Percentiles rank a stretch among this genome's conserved stretches.
Evolutionary conservation across 1,140 invertebrate genomes (phyloP).

Genomic region (Micrasema minimum): DNA sequence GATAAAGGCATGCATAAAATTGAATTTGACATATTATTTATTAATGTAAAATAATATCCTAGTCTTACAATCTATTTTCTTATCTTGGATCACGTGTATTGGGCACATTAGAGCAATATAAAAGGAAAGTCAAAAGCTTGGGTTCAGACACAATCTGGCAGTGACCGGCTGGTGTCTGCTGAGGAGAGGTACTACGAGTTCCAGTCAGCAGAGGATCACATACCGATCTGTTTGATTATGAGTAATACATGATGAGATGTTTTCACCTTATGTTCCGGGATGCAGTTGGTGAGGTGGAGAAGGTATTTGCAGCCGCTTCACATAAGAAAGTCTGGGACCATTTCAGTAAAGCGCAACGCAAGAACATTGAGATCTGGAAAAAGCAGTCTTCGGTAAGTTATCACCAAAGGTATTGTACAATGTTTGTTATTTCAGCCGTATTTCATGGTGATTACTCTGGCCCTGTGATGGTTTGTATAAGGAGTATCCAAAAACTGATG

Average conservation of each 20-base stretch:
- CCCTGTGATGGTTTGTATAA: conserved; percentile 11
- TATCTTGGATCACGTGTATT: too few species aligned
- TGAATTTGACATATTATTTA: not conserved
- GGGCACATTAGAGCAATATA: too few species aligned
- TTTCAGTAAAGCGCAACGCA: conserved; percentile 97
- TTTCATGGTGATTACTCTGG: not conserved
- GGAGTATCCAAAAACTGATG: conserved; percentile 1
- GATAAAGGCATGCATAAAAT: not conserved
- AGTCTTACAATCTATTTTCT: not conserved
- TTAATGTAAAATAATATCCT: not conserved
- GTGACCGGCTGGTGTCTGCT: not conserved
- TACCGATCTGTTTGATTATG: conserved; percentile 38
- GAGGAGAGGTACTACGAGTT: not conserved
- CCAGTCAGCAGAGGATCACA: not conserved
- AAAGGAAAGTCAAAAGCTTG: conserved; percentile 1
- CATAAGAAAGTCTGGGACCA: conserved; percentile 99
- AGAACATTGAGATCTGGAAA: conserved; percentile 98
- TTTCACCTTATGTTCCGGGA: conserved; percentile 48
- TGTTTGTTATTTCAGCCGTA: conserved; percentile 12
- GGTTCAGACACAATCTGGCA: conserved; percentile 28
- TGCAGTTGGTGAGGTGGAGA: conserved; percentile 97
- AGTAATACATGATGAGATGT: conserved; percentile 47
- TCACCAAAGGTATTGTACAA: conserved; percentile 37
- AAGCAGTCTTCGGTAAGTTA: conserved; percentile 95
- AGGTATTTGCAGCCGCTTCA: conserved; percentile 91